These are phyloP conservation scores for Chiridota heheva DNA, from an alignment of 35 echinoderm and acorn worm genomes.

Conservation along the genomic window DNA sequence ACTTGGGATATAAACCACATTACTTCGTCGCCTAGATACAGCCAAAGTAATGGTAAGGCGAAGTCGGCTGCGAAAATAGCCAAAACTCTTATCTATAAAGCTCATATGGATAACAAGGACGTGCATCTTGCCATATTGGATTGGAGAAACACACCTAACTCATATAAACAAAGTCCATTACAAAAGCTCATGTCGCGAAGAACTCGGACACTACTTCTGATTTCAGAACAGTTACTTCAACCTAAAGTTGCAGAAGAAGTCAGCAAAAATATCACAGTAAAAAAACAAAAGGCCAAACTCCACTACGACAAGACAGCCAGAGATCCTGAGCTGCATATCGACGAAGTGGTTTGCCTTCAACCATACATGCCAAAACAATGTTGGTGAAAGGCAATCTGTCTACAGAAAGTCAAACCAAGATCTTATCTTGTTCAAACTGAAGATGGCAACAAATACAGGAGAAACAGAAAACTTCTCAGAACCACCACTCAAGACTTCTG, in stretches of 20 bases:
- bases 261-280: background rate
- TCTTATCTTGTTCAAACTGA: too few relatives aligned
- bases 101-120: constrained; percentile 17
- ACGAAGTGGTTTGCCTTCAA: too few relatives aligned
- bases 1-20: constrained; percentile 41
- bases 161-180: background rate
- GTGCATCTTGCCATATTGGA: constrained; percentile 40
- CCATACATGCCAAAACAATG: too few relatives aligned
- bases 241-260: background rate
- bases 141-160: constrained; percentile 53
- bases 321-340: too few relatives aligned
- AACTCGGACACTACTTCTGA: constrained; percentile 36
- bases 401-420: too few relatives aligned
- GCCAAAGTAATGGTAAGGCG: constrained; percentile 72
- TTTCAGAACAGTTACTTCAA: constrained; percentile 8
- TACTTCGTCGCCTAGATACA: constrained; percentile 38
- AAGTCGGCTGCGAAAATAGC: constrained; percentile 31
- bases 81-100: constrained; percentile 35
- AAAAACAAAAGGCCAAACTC: constrained; percentile 9
- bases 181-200: constrained; percentile 53
- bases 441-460: too few relatives aligned
- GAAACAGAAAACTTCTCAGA: too few relatives aligned
- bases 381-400: too few relatives aligned
- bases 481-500: too few relatives aligned
- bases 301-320: constrained; percentile 12